Evolutionary conservation across 2,797 vertebrate genomes (phyloP).

Genomic region (Karalla daura): DNA sequence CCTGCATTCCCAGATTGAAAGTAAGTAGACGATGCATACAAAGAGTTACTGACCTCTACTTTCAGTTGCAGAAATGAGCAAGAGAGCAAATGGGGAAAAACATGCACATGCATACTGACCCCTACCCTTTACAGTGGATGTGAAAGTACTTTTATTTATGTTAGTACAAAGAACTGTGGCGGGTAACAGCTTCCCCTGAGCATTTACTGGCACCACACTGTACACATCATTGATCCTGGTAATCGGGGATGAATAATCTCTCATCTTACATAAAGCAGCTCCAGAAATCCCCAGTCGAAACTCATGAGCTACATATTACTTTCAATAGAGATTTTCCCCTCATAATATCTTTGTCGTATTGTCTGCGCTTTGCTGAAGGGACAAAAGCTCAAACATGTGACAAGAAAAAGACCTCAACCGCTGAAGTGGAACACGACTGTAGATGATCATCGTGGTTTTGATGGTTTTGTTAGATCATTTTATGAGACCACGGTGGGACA

Average conservation of each 20-base stretch:
- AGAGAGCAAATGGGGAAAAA: conserved; percentile 59
- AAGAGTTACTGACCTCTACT: conserved; percentile 27
- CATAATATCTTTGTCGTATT: conserved; percentile 17
- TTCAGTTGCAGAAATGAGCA: conserved; percentile 64
- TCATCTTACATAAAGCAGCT: conserved; percentile 30
- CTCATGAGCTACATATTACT: conserved; percentile 23
- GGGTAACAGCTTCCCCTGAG: conserved; percentile 48
- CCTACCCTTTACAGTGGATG: conserved; percentile 47
- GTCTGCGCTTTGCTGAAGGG: conserved; percentile 20
- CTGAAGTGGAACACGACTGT: background rate
- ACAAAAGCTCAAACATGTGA: conserved; percentile 31
- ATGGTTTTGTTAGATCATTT: conserved; percentile 8
- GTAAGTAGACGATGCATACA: conserved; percentile 82
- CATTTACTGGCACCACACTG: conserved; percentile 57
- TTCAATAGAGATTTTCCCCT: conserved; percentile 40
- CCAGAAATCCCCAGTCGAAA: conserved; percentile 64
- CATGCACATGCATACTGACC: conserved; percentile 53
- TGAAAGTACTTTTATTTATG: conserved; percentile 63
- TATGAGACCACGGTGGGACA: background rate
- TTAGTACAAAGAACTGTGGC: conserved; percentile 51
- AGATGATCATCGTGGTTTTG: background rate
- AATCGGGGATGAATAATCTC: conserved; percentile 60
- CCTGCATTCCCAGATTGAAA: conserved; percentile 98
- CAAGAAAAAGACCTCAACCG: conserved; percentile 8
- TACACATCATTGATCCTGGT: conserved; percentile 39